A percentile compares a stretch with the other conserved stretches of the same genome.
Conservation (phyloP, 2,797 vertebrate genomes). For the Rhinella marina region DNA sequence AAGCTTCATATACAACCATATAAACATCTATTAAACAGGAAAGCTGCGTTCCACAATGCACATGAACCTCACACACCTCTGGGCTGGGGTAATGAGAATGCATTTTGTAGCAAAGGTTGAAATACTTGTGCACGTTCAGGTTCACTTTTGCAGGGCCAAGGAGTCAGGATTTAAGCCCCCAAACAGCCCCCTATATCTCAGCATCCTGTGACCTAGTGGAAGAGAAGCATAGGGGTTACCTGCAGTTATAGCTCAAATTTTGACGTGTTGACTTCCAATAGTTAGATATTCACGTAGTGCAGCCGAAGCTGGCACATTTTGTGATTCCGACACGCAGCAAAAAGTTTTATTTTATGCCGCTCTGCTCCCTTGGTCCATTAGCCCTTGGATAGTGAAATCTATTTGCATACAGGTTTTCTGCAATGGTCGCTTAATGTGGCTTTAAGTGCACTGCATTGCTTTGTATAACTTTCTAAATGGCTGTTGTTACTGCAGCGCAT, state of each 20-base stretch:
- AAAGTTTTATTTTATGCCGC: constrained; percentile 20
- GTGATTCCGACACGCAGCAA: constrained; percentile 3
- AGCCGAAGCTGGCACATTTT: constrained; percentile 5
- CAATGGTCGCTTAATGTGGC: constrained; percentile 36
- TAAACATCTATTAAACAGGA: neutral
- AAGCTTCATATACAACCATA: constrained; percentile 18
- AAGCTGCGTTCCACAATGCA: constrained; percentile 18
- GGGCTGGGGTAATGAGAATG: neutral
- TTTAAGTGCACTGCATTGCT: constrained; percentile 22
- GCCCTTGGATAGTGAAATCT: constrained; percentile 6
- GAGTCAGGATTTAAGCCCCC: neutral
- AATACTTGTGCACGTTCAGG: neutral
- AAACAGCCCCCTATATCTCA: neutral
- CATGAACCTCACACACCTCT: constrained; percentile 10
- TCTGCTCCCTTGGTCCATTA: constrained; percentile 16
- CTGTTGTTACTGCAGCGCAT: constrained; percentile 61
- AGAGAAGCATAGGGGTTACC: neutral
- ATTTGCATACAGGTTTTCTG: constrained; percentile 19
- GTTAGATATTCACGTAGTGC: neutral
- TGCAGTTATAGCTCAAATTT: neutral
- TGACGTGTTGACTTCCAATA: neutral
- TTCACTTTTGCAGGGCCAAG: neutral
- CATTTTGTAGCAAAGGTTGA: neutral
- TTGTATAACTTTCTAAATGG: constrained; percentile 47
- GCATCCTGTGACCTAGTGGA: too few relatives aligned